phyloP scores from a whole-genome alignment of 2,797 vertebrate genomes.

The Hylomyscus alleni region DNA sequence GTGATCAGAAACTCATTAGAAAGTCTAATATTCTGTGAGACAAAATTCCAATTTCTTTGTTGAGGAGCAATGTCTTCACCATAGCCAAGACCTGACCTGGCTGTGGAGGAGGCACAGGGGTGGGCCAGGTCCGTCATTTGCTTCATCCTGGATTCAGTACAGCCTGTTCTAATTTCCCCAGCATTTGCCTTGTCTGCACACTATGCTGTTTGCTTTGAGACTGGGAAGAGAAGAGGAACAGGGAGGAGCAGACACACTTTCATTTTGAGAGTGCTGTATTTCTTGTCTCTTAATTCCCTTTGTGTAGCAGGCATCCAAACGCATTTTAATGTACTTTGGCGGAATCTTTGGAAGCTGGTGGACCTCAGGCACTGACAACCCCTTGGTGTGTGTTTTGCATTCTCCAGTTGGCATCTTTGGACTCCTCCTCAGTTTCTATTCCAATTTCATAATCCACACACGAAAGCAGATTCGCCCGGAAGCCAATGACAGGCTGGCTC shows the following conservation, averaged over 20 bases:
- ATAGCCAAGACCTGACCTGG: neutral
- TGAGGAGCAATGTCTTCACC: neutral
- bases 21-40: neutral
- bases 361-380: neutral
- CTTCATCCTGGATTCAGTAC: neutral
- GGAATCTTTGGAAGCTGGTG: neutral
- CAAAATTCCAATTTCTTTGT: constrained; percentile 1
- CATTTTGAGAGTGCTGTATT: neutral
- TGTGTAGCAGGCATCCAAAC: neutral
- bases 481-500: neutral
- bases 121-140: neutral
- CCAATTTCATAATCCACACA: neutral
- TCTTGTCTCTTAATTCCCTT: neutral
- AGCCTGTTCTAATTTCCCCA: neutral
- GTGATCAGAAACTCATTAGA: constrained; percentile 30
- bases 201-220: neutral
- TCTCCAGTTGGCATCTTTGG: neutral
- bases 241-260: neutral
- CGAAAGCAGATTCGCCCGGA: neutral
- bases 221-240: neutral
- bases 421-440: neutral
- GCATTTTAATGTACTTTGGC: neutral
- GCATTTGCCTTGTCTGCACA: neutral
- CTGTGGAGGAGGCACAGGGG: rapidly evolving
- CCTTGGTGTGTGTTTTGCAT: neutral